A percentile compares a stretch with the other conserved stretches of the same genome.
Evolutionary conservation across 2,113 vertebrate species (phyloP).

Genomic region (Blennius ocellaris): DNA sequence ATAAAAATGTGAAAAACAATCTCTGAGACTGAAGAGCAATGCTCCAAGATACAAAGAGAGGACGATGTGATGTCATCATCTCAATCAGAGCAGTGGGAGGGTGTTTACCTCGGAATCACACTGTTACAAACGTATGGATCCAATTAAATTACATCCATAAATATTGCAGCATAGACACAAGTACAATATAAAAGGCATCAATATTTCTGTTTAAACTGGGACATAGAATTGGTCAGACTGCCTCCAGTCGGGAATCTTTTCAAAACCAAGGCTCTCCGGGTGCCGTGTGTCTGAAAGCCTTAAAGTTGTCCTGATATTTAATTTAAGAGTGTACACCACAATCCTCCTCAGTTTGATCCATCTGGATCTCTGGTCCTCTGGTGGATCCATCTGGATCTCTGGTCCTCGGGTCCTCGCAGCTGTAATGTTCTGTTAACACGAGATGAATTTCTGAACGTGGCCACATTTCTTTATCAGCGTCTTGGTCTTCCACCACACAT

Average conservation of each 20-base stretch:
- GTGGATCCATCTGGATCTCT: too few species aligned
- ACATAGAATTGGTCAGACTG: not conserved
- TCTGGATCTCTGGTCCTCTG: too few species aligned
- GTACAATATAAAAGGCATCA: too few species aligned
- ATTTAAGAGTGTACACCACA: not conserved
- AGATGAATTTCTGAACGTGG: too few species aligned
- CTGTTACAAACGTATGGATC: too few species aligned
- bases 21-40: too few species aligned
- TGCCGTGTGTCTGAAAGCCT: not conserved
- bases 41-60: too few species aligned
- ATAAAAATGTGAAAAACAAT: not conserved
- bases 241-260: not conserved
- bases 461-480: not conserved
- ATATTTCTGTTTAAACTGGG: not conserved
- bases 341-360: not conserved
- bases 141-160: too few species aligned
- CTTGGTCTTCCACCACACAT: not conserved
- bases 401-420: not conserved
- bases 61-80: too few species aligned
- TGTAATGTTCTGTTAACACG: not conserved
- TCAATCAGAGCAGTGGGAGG: too few species aligned
- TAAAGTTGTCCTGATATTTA: conserved; percentile 33
- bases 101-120: too few species aligned
- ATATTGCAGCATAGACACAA: too few species aligned
- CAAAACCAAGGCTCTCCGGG: not conserved